A percentile compares a stretch with the other conserved stretches of the same genome.
Conservation (phyloP, 2,113 vertebrate species). For the Megaceryle maxima region DNA sequence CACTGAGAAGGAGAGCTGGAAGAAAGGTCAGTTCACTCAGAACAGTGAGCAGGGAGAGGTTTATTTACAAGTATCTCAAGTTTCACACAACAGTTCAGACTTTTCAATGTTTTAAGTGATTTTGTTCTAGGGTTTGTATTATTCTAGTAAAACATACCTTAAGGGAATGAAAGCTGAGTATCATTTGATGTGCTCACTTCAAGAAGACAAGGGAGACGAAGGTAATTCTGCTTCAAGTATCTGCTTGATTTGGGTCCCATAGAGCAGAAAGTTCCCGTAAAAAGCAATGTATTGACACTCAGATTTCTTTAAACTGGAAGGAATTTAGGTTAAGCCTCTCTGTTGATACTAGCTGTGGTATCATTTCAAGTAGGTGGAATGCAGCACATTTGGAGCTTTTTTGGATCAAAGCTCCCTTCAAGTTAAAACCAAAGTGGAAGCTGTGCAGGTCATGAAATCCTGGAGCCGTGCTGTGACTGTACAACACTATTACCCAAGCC, state of each 20-base stretch:
- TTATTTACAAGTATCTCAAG: neutral
- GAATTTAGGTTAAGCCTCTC: conserved; percentile 6
- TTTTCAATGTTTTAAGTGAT: neutral
- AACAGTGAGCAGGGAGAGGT: neutral
- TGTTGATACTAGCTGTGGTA: neutral
- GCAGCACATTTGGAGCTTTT: neutral
- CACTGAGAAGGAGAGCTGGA: neutral
- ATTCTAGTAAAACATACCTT: neutral
- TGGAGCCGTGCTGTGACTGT: neutral
- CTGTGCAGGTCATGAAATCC: neutral
- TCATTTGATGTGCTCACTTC: conserved; percentile 4
- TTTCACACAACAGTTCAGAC: neutral
- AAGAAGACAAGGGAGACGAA: neutral
- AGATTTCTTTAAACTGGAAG: neutral
- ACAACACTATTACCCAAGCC: neutral
- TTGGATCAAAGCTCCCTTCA: neutral
- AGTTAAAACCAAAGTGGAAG: conserved; percentile 11
- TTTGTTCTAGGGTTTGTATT: neutral
- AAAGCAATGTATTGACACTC: neutral
- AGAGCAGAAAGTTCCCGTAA: neutral
- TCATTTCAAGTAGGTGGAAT: neutral
- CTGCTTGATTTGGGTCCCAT: neutral
- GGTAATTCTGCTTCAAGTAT: neutral
- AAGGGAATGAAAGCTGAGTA: neutral
- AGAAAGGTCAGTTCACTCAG: neutral